A percentile compares a stretch with the other conserved stretches of the same genome.
Evolutionary conservation across 2,888 invertebrate species (phyloP).

Genomic region (Scaptomyza tumidula): DNA sequence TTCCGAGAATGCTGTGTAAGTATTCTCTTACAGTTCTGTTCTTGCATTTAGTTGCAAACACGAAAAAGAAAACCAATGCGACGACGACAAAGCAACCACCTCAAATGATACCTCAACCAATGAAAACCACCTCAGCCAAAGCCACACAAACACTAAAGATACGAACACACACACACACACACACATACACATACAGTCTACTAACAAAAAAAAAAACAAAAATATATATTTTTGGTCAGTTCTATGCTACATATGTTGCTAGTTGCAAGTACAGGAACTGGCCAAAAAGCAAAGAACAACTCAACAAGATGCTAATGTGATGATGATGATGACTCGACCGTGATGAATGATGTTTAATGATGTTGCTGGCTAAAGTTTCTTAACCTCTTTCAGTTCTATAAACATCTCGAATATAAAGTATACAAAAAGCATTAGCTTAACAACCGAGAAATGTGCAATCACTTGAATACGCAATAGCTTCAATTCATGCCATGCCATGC

Average conservation of each 20-base stretch:
- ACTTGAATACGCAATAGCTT: slow-evolving; percentile 34
- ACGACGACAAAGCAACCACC: slow-evolving; percentile 61
- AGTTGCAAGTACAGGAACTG: slow-evolving; percentile 21
- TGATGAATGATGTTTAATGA: slow-evolving; percentile 50
- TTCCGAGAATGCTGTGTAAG: slow-evolving; percentile 98
- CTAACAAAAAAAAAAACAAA: slow-evolving; percentile 23
- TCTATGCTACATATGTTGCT: slow-evolving; percentile 19
- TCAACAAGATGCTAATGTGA: slow-evolving; percentile 42
- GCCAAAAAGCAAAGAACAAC: slow-evolving; percentile 5
- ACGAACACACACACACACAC: slow-evolving; percentile 40
- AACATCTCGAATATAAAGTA: slow-evolving; percentile 1
- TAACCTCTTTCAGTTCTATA: slow-evolving; percentile 12
- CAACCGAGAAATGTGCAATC: slow-evolving; percentile 25
- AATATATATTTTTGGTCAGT: slow-evolving; percentile 26
- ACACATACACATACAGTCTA: slow-evolving; percentile 32
- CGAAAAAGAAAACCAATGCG: slow-evolving; percentile 26
- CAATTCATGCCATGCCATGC: slow-evolving; percentile 45
- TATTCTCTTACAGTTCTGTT: slow-evolving; percentile 85
- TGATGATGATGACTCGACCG: slow-evolving; percentile 44
- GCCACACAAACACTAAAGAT: slow-evolving; percentile 44
- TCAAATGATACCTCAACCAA: slow-evolving; percentile 73
- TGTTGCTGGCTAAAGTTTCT: slow-evolving; percentile 24
- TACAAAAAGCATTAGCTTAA: background rate
- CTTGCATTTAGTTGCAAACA: slow-evolving; percentile 38
- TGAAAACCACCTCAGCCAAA: slow-evolving; percentile 65